Percentiles rank a stretch among this genome's conserved stretches.
phyloP scores from a whole-genome alignment of 1,140 invertebrate genomes.

The Oppia nitens region DNA sequence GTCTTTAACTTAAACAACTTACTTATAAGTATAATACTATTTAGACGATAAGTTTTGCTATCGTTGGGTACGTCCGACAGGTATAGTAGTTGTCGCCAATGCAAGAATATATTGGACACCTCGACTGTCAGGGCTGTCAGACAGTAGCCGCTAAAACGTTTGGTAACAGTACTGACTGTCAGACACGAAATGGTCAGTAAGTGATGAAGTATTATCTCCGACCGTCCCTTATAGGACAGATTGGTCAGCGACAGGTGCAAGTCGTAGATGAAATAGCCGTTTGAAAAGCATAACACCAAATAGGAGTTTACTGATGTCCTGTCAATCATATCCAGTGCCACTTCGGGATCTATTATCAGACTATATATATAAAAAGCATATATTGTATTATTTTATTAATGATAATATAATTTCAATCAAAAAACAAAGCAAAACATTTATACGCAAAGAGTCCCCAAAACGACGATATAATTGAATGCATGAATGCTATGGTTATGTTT shows the following conservation, averaged over 20 bases:
- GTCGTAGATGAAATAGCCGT: neutral
- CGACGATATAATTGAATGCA: neutral
- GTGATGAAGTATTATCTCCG: neutral
- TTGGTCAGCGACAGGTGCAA: neutral
- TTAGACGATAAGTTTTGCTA: neutral
- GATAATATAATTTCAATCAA: neutral
- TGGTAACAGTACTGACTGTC: neutral
- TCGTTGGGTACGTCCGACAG: neutral
- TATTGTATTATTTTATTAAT: neutral
- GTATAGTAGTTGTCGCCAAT: neutral
- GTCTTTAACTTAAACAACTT: too few species aligned
- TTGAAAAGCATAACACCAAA: neutral
- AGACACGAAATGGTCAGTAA: neutral
- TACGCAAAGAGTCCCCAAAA: neutral
- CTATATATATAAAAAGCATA: neutral
- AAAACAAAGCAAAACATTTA: too few species aligned
- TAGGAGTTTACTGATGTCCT: neutral
- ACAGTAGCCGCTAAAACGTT: neutral
- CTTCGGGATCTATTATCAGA: neutral
- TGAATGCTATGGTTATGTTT: neutral
- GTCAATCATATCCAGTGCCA: neutral
- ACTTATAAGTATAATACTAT: neutral
- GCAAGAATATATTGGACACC: neutral
- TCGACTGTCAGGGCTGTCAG: neutral
- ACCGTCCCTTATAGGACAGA: neutral